Evolutionary conservation across 2,113 vertebrate genomes (phyloP), one percentile per base, ranked within the genome.

Genomic region (Enhydra lutris): DNA sequence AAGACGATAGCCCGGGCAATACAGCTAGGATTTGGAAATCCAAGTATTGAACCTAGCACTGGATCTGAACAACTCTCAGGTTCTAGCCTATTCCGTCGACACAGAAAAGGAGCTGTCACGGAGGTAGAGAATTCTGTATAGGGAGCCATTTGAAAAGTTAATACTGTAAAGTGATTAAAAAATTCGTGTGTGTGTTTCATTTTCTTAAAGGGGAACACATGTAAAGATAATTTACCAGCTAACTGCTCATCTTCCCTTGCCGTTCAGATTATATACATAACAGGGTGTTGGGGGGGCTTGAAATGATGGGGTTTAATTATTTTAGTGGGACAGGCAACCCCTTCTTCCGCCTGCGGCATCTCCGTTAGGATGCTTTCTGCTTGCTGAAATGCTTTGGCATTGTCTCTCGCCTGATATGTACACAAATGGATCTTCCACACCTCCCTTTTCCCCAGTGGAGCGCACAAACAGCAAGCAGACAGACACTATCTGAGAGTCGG

Each of bases 401-500:
- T 31, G 20, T 94, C 50, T 79, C 4, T 83, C 15, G 36, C 74
- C 61, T 42, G 93, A 59, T n/a, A 26, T 6, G 24, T 3, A 24
- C 36, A 67, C 14, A 65, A 42, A 50, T 1, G 31, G 63, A 17
- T 45, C 31, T 59, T 12, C 59, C 26, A 5, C 50, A 18, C 45
- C 39, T 55, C 76, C 69, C n/a, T 24, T 59, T 14, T 39, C 65
- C 79, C 59, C 39, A 23, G 59, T 0, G 2, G 82, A 94, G 52
- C 8, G 21, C 20, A 89, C 96, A 98, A 85, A 59, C 67, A 76
- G 47, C 94, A 93, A 96, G 93, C 94, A 94, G 36, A 52, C 79
- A 97, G 89, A 92, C 57, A 55, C 78, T 6, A n/a, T 93, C 67
- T 81, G 97, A 94, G 98, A 83, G 79, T 17, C 76, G 87, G 93